These are phyloP conservation scores for Cephus pygmeus DNA, from an alignment of 2,888 invertebrate species.

Conservation along the genomic window DNA sequence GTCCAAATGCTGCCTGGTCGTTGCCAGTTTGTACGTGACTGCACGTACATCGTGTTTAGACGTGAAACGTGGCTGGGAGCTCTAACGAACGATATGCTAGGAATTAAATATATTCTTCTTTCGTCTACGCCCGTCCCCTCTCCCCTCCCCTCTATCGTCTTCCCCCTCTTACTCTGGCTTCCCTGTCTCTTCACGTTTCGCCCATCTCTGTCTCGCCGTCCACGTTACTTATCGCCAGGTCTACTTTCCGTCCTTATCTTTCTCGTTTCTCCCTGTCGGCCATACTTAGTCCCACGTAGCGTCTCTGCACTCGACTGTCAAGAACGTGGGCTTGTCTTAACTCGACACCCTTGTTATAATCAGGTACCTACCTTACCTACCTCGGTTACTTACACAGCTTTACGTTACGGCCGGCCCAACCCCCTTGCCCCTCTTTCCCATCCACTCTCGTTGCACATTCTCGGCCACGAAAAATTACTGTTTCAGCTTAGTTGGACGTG, in stretches of 20 bases:
- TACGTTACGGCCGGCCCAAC: background rate
- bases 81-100: slow-evolving; percentile 31
- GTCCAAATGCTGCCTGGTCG: slow-evolving; percentile 30
- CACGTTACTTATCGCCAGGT: background rate
- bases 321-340: background rate
- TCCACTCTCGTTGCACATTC: background rate
- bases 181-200: no score
- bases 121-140: background rate
- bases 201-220: background rate
- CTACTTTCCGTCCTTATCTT: background rate
- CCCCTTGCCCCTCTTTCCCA: no score
- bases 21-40: slow-evolving; percentile 34
- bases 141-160: no score
- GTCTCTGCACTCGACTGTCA: background rate
- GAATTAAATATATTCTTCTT: slow-evolving; percentile 35
- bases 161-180: no score
- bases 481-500: background rate
- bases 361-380: background rate
- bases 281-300: background rate
- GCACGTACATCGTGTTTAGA: slow-evolving; percentile 50
- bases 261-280: background rate
- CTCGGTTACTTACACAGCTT: background rate
- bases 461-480: background rate
- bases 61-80: slow-evolving; percentile 39
- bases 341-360: background rate